phyloP scores from a whole-genome alignment of 2,888 invertebrate species.

The Rosalia funebris region DNA sequence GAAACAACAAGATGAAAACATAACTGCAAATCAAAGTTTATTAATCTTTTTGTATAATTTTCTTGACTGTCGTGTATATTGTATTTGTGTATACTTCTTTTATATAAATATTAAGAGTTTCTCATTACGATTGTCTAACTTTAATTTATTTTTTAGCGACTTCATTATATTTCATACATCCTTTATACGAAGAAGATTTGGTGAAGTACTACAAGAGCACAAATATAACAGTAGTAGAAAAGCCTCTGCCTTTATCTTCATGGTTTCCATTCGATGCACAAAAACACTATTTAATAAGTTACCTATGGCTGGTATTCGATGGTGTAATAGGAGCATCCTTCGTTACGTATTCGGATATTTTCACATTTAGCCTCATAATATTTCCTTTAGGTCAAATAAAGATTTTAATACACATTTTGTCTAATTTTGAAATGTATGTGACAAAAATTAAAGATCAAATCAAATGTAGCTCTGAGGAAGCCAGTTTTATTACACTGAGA shows the following conservation, averaged over 20 bases:
- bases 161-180: constrained; percentile 35
- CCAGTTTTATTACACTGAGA: constrained; percentile 32
- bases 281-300: constrained; percentile 34
- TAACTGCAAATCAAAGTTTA: too few relatives aligned
- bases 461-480: constrained; percentile 26
- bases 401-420: constrained; percentile 39
- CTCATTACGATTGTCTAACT: too few relatives aligned
- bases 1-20: too few relatives aligned
- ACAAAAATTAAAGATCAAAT: constrained; percentile 25
- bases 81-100: too few relatives aligned
- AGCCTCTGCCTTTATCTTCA: constrained; percentile 39
- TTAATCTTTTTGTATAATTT: too few relatives aligned
- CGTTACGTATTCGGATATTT: constrained; percentile 43
- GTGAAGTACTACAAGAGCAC: constrained; percentile 27
- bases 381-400: constrained; percentile 43
- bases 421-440: constrained; percentile 39
- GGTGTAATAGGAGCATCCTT: constrained; percentile 41
- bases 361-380: constrained; percentile 43
- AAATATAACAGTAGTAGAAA: constrained; percentile 31
- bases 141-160: constrained; percentile 34
- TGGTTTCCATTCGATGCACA: constrained; percentile 47
- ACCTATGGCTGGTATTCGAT: constrained; percentile 40
- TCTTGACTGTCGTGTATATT: too few relatives aligned
- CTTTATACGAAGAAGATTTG: constrained; percentile 29
- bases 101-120: too few relatives aligned